These are phyloP conservation scores for Hyaena hyaena DNA, from an alignment of 2,113 vertebrate species.

Conservation along the genomic window DNA sequence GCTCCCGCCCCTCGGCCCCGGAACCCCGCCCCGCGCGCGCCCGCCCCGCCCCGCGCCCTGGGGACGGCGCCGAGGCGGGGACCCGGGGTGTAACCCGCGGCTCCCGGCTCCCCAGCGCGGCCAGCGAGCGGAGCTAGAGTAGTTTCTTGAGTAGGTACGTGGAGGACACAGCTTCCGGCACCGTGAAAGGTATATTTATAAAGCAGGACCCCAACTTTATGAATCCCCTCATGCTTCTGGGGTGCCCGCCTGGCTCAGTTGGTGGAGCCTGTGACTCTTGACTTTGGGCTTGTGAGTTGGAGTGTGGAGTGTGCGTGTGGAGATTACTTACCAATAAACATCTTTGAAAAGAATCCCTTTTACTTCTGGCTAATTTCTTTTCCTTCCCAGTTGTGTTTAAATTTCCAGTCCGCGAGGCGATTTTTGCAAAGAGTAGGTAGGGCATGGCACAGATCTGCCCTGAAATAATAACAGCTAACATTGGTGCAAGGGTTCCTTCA, in stretches of 20 bases:
- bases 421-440: background rate
- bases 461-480: background rate
- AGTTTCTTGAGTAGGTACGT: background rate
- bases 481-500: background rate
- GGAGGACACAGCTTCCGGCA: background rate
- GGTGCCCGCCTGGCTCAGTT: background rate
- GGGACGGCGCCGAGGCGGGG: background rate
- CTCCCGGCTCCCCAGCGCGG: background rate
- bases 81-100: fast-evolving
- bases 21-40: background rate
- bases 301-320: background rate
- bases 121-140: background rate
- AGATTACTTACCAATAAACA: background rate
- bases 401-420: background rate
- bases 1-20: background rate
- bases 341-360: background rate
- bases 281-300: background rate
- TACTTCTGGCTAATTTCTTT: background rate
- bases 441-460: background rate
- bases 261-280: background rate
- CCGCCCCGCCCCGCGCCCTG: background rate
- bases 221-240: background rate
- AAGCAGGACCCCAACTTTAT: background rate
- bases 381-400: background rate
- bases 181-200: background rate